Evolutionary conservation across 2,113 vertebrate species (phyloP), one percentile per base, ranked within the genome.

Genomic region (Oenanthe oenanthe): DNA sequence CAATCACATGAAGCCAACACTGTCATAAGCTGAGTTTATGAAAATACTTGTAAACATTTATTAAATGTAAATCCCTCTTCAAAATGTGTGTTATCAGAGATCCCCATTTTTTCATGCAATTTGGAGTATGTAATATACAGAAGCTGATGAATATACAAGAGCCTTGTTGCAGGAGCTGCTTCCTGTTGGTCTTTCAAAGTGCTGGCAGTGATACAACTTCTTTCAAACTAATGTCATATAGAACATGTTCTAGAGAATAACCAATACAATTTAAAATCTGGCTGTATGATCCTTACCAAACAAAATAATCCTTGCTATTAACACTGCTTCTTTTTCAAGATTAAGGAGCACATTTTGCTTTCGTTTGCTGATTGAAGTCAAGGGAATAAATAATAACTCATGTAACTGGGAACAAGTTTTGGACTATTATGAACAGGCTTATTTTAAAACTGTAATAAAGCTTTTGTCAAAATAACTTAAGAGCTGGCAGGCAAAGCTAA

Each of bases 31-130:
- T 97, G 96, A 97, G 97, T 97, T 98, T 98, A 98, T 98, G 98
- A 98, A 98, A 98, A 98, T 98, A 98, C 97, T 94, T 98, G 96
- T 96, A 97, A 98, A 98, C 98, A 97, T 98, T 98, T 98, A 98
- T 98, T 98, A 98, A 98, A 98, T 97, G 97, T 98, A 96, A 97
- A 97, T 98, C 97, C 98, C 97, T 98, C 98, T 98, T 96, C 91
- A 94, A 96, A 97, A 93, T 53, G 63, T 76, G 38, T 68, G 83
- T 93, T 97, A 93, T 80, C 82, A 4, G 92, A 90, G 70, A 97
- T 90, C 67, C 53, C 58, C 56, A 85, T 83, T 89, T 96, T 96
- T 96, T 60, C 84, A 72, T 53, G 88, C 89, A 95, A 96, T 97
- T 95, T 95, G 89, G 94, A 95, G 85, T 85, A 86, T 81, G 72